A percentile compares a stretch with the other conserved stretches of the same genome.
phyloP scores from a whole-genome alignment of 1,140 invertebrate genomes.

The Andricus grossulariae region DNA sequence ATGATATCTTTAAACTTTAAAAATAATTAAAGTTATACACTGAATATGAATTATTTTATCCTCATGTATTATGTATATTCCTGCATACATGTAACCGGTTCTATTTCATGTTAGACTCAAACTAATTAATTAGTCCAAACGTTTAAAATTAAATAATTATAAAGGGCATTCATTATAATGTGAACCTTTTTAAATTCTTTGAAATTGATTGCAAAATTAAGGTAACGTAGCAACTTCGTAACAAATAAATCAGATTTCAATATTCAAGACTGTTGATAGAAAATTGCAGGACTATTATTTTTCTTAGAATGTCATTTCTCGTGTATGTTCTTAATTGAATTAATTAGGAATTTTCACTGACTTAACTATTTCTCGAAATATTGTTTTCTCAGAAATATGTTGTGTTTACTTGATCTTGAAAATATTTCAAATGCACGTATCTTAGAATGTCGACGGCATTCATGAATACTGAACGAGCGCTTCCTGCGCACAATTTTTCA shows the following conservation, averaged over 20 bases:
- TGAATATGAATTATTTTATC: background rate
- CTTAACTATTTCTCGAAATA: too few relatives aligned
- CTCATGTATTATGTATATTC: slow-evolving; percentile 1
- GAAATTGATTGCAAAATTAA: too few relatives aligned
- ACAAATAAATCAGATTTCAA: background rate
- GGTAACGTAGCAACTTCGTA: background rate
- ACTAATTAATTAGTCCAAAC: background rate
- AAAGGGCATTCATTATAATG: background rate
- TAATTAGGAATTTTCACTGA: too few relatives aligned
- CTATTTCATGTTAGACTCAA: background rate
- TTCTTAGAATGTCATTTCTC: too few relatives aligned
- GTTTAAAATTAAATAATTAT: background rate
- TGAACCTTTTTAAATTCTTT: too few relatives aligned
- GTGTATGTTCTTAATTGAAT: too few relatives aligned
- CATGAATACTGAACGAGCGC: background rate
- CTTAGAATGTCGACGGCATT: background rate
- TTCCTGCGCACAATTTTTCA: background rate
- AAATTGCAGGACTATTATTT: too few relatives aligned
- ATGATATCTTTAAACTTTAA: too few relatives aligned
- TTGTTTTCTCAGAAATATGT: background rate
- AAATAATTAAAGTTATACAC: background rate
- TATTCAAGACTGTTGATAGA: too few relatives aligned
- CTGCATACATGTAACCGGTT: slow-evolving; percentile 1
- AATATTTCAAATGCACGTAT: background rate
- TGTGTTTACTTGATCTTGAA: background rate